phyloP scores from a whole-genome alignment of 2,888 invertebrate species.

The Limnephilus lunatus region DNA sequence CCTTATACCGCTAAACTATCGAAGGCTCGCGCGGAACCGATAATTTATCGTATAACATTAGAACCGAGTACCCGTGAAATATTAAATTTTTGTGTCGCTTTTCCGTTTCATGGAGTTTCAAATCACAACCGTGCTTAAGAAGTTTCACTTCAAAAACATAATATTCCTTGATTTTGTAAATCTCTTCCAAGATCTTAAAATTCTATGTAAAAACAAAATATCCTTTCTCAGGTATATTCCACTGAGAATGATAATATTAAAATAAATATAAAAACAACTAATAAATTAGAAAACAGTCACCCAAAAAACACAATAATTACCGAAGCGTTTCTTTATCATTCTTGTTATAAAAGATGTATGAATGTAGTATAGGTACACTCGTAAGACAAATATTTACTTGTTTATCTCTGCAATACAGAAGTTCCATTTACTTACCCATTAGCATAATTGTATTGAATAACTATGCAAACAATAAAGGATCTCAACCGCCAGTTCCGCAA shows the following conservation, averaged over 20 bases:
- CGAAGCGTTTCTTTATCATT: neutral
- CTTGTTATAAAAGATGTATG: neutral
- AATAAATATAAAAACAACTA: too few relatives aligned
- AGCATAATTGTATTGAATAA: neutral
- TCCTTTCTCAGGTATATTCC: neutral
- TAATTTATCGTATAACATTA: too few relatives aligned
- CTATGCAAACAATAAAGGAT: neutral
- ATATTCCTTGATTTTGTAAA: too few relatives aligned
- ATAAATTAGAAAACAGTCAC: neutral
- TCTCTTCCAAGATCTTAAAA: neutral
- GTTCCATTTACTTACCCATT: neutral
- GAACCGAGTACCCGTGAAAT: too few relatives aligned
- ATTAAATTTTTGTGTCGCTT: too few relatives aligned
- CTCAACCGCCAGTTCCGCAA: neutral
- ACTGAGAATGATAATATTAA: neutral
- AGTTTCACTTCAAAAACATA: too few relatives aligned
- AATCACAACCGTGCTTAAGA: too few relatives aligned
- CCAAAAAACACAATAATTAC: neutral
- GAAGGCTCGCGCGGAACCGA: too few relatives aligned
- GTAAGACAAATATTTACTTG: neutral
- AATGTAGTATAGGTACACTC: too few relatives aligned
- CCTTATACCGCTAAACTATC: too few relatives aligned
- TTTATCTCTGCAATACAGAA: neutral
- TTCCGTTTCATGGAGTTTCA: too few relatives aligned
- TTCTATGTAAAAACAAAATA: neutral